phyloP scores from a whole-genome alignment of 1,140 invertebrate species.

The Ceratoteleas bidentatus region DNA sequence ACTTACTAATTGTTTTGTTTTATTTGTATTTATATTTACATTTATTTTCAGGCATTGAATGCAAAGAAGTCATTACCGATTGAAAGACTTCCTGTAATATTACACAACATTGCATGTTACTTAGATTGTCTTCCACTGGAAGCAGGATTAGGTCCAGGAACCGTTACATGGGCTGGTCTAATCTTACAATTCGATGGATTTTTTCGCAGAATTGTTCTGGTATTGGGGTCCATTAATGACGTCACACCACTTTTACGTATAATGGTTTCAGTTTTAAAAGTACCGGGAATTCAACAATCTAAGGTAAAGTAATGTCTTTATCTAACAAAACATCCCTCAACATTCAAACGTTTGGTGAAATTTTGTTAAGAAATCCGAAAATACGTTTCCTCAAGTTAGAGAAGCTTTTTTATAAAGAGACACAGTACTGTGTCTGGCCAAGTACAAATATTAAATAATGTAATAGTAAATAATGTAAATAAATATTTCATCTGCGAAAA shows the following conservation, averaged over 20 bases:
- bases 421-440: too few relatives aligned
- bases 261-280: slow-evolving; percentile 91
- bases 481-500: too few relatives aligned
- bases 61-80: slow-evolving; percentile 92
- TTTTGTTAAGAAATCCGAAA: too few relatives aligned
- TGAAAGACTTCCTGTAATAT: slow-evolving; percentile 87
- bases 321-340: too few relatives aligned
- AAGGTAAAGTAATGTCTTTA: slow-evolving; percentile 86
- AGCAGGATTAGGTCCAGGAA: slow-evolving; percentile 85
- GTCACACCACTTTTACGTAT: slow-evolving; percentile 90
- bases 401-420: too few relatives aligned
- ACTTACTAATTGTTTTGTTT: too few relatives aligned
- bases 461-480: too few relatives aligned
- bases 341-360: too few relatives aligned
- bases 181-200: slow-evolving; percentile 92
- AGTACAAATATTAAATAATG: too few relatives aligned
- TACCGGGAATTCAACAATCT: slow-evolving; percentile 90
- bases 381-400: too few relatives aligned
- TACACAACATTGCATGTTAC: slow-evolving; percentile 96
- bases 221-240: slow-evolving; percentile 88
- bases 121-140: slow-evolving; percentile 95
- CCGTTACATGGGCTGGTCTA: slow-evolving; percentile 88
- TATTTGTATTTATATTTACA: too few relatives aligned
- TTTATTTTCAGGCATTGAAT: slow-evolving; percentile 87
- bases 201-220: slow-evolving; percentile 89